Base-by-base conservation (phyloP, 2,797 vertebrate genomes). In the Macropodus opercularis region DNA sequence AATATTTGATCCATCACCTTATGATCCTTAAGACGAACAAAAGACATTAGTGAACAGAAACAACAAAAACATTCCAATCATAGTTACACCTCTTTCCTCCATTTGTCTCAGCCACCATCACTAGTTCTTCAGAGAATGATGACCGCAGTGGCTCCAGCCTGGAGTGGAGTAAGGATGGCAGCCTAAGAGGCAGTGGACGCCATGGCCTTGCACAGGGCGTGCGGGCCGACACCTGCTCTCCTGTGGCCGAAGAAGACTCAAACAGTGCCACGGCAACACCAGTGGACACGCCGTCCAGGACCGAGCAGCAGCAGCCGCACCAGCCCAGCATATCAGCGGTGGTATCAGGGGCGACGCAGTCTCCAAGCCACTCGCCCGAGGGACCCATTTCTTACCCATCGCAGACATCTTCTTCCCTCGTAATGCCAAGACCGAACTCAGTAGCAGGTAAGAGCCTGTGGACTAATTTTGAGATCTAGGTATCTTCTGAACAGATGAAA, bases 41-140 rank as follows among this genome's bases (percentile, higher is more conserved):
- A 54, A 56, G n/a, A 50, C 5, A 36, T 56, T 50, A 13, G 10
- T 32, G 34, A 41, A 54, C 22, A 54, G 54, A 42, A 71, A 83
- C 74, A 55, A 2, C 35, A 60, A 70, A 52, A 50, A 34, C 21
- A 57, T 44, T 24, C n/a, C 29, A 49, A 3, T 44, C 50, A 53
- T 43, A 42, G 49, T 39, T 43, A n/a, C 7, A 8, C 39, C 6
- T 40, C 27, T 56, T 49, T 43, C 14, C 3, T 36, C 39, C 29
- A 38, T 59, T 21, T 53, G n/a, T n/a, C 75, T 73, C 83, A 98
- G 97, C 97, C 84, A 98, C 97, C 55, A 95, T 98, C 91, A 99
- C 96, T 57, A 99, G 97, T 89, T 99, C 98, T 10, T 99, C 98
- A 5, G 97, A 99, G 89, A 99, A 98, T 43, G 98, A 98, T 66